Percentiles rank a stretch among this genome's conserved stretches.
phyloP scores from a whole-genome alignment of 2,113 vertebrate genomes.

The Sylvietta virens region DNA sequence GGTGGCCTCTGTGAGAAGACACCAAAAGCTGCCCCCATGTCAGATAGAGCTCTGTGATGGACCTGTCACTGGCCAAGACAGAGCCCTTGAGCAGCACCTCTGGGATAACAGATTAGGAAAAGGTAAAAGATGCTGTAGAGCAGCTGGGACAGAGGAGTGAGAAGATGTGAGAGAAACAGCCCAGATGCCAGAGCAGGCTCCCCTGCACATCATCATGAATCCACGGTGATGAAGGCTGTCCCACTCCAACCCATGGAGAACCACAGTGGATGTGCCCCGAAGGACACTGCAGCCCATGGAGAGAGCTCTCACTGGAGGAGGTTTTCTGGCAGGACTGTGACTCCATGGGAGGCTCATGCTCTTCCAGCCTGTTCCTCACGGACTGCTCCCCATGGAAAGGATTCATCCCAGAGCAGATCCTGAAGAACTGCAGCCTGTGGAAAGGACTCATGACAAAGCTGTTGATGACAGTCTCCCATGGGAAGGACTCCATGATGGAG shows the following conservation, averaged over 20 bases:
- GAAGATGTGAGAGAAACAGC: not conserved
- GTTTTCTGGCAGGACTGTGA: not conserved
- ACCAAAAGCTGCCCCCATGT: not conserved
- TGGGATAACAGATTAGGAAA: not conserved
- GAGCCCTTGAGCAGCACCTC: not conserved
- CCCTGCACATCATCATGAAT: not conserved
- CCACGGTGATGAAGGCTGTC: fast-evolving
- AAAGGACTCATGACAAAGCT: not conserved
- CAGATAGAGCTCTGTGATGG: not conserved
- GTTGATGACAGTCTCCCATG: not conserved
- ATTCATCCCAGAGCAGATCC: not conserved
- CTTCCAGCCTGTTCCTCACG: not conserved
- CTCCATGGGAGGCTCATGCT: not conserved
- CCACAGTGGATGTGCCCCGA: not conserved
- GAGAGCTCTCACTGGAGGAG: not conserved
- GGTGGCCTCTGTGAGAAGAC: not conserved
- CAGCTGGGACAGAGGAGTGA: not conserved
- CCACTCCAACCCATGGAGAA: not conserved
- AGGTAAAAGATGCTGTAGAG: not conserved
- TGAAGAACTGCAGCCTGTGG: not conserved
- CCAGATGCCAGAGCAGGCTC: not conserved
- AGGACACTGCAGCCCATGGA: not conserved
- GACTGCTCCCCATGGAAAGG: not conserved
- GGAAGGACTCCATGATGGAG: not conserved
- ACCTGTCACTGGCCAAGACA: not conserved